phyloP scores from a whole-genome alignment of 2,888 invertebrate genomes.

The Steinernema hermaphroditum region DNA sequence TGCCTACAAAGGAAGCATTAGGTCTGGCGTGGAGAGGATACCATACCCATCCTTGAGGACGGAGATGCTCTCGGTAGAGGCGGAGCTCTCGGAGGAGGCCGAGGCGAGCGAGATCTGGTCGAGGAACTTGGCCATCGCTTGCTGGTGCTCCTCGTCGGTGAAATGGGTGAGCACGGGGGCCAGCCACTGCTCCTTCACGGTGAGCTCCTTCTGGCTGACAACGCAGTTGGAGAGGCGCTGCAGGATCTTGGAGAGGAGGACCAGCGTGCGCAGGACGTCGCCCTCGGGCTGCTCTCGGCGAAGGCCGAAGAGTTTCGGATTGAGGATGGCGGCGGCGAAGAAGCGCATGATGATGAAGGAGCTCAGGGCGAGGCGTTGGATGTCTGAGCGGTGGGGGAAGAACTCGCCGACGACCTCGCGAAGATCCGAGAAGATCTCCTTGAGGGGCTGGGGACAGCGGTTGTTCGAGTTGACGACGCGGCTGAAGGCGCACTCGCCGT shows the following conservation, averaged over 20 bases:
- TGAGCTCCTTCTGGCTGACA: conserved; percentile 56
- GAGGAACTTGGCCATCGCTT: conserved; percentile 58
- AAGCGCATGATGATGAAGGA: conserved; percentile 66
- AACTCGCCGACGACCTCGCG: conserved; percentile 54
- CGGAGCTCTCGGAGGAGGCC: conserved; percentile 14
- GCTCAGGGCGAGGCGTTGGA: conserved; percentile 60
- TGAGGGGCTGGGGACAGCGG: conserved; percentile 59
- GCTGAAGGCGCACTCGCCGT: conserved; percentile 58
- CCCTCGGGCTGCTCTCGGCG: conserved; percentile 59
- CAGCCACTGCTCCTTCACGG: conserved; percentile 62
- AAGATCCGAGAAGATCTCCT: conserved; percentile 58
- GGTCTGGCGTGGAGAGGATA: background rate
- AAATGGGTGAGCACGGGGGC: conserved; percentile 54
- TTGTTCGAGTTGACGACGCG: conserved; percentile 56
- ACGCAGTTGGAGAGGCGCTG: conserved; percentile 63
- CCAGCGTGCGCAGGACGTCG: conserved; percentile 56
- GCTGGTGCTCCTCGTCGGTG: conserved; percentile 53
- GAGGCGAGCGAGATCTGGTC: conserved; percentile 51
- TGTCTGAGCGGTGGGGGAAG: conserved; percentile 50
- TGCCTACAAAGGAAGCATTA: conserved; percentile 36
- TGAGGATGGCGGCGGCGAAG: conserved; percentile 64
- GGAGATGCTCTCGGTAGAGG: conserved; percentile 36
- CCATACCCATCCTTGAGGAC: conserved; percentile 49
- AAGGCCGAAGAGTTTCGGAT: conserved; percentile 63
- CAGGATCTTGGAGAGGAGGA: conserved; percentile 64